Evolutionary conservation across 2,797 vertebrate species (phyloP).

Genomic region (Spondyliosoma cantharus): DNA sequence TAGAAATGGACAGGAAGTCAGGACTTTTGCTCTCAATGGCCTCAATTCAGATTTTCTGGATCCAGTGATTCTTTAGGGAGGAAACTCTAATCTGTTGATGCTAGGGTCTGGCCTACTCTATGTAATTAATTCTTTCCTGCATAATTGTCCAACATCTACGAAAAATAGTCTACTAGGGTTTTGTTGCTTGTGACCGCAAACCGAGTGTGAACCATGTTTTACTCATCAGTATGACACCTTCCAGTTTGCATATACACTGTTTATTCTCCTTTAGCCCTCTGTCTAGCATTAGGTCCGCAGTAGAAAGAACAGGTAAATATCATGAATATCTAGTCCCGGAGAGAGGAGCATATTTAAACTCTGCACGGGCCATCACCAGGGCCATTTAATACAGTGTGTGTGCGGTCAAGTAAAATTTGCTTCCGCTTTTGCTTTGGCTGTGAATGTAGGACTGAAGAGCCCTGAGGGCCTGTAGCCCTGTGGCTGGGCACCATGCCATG

Average conservation of each 20-base stretch:
- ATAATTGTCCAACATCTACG: neutral
- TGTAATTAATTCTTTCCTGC: neutral
- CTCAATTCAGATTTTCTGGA: constrained; percentile 3
- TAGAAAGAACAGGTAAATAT: neutral
- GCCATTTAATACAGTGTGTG: constrained; percentile 20
- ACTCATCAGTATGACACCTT: neutral
- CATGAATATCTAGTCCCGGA: neutral
- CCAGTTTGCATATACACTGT: neutral
- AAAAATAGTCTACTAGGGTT: too few relatives aligned
- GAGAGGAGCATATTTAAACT: constrained; percentile 14
- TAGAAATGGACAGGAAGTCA: neutral
- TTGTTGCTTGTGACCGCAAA: too few relatives aligned
- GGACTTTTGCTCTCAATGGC: neutral
- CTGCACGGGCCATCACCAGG: neutral
- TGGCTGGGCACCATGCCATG: constrained; percentile 33
- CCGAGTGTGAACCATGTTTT: too few relatives aligned
- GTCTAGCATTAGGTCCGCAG: neutral
- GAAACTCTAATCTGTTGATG: neutral
- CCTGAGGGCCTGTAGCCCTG: constrained; percentile 48
- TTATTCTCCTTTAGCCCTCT: neutral
- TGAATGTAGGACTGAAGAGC: constrained; percentile 54
- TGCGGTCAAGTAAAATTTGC: constrained; percentile 15
- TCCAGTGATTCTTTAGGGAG: neutral
- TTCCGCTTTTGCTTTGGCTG: constrained; percentile 52
- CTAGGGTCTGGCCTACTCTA: neutral